Evolutionary conservation across 1,140 invertebrate genomes (phyloP), one percentile per base, ranked within the genome.

Genomic region (Rhopalosiphum padi): DNA sequence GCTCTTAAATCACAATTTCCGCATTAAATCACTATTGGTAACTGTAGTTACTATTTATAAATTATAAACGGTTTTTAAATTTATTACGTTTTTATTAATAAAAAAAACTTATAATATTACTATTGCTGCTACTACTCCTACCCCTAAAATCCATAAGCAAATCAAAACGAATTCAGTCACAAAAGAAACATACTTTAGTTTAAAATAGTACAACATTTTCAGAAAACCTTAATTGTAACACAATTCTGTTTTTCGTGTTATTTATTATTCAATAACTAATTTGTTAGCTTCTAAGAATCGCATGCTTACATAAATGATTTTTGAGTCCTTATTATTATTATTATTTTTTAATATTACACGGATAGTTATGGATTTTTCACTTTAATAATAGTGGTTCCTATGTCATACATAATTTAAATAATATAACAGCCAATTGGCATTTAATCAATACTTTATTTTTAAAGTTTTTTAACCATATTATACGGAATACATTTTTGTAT

Each of bases 371-470:
- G 60, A 77, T 77, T 77, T 77, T 77, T 51, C 18, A 77, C 60
- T n/a, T 77, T n/a, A 6, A 77, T 77, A 77, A 77, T 77, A n/a
- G n/a, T 77, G n/a, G 60, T 77, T n/a, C n/a, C 60, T n/a, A n/a
- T 77, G 60, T n/a, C 18, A 77, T 77, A 18, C 60, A 77, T 77
- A 77, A 77, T 77, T 77, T 77, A 77, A 77, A 77, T 77, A 77
- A 77, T 77, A n/a, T 77, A 77, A 77, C 60, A 77, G n/a, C 30
- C 60, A 77, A 77, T 77, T 77, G 60, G 60, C 60, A 77, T 77
- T 77, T 77, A 77, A 77, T 77, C 60, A 77, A 77, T 77, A 77
- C 60, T n/a, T 77, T 77, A n/a, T 77, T 77, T 77, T 77, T 77
- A n/a, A 77, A 77, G 60, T 77, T 77, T 77, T 68, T 77, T n/a